Evolutionary conservation across 2,797 vertebrate genomes (phyloP), one percentile per base, ranked within the genome.

Genomic region (Sternarchorhynchus goeldii): DNA sequence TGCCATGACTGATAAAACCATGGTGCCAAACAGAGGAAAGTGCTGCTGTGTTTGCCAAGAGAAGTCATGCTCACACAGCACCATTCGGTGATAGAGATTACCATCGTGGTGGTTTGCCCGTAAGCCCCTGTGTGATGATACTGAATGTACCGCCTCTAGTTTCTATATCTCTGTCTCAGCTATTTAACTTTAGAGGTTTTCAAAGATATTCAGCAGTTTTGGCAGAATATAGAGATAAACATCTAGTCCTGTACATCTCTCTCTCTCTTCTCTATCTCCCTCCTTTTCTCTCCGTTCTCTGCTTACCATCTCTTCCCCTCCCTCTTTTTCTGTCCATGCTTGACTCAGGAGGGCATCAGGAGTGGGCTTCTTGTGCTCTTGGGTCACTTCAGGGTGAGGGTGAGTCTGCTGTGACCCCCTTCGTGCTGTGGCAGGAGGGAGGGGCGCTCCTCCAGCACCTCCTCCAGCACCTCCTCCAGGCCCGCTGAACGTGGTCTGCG

Each of bases 401-500:
- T 78, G 66, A 74, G 71, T 55, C 66, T 74, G 69, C 45, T 76
- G 12, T 50, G 45, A 50, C 45, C 45, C 25, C 41, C 45, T 50
- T 12, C 10, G 10, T 50, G 45, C 10, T 50, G 45, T 14, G 5
- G 41, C 6, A 8, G 41, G 6, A 8, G 41, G 7, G 10, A 7
- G 36, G 36, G 36, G 36, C 67, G 25, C 79, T 82, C 39, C 21
- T 21, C 75, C 77, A 78, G n/a, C n/a, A n/a, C n/a, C 25, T 25
- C 25, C 25, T 25, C 25, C 25, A 25, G 25, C 1, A 25, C 67
- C 79, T 82, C 39, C 21, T 21, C 75, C 77, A 78, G 72, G 63
- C 63, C 66, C 25, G 75, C 60, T 79, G 66, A 80, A 66, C 59
- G 73, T 67, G 69, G 85, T 85, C 85, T 78, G 66, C 63, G 68